Base-by-base conservation (phyloP, 2,888 invertebrate species). In the Phalangium opilio region DNA sequence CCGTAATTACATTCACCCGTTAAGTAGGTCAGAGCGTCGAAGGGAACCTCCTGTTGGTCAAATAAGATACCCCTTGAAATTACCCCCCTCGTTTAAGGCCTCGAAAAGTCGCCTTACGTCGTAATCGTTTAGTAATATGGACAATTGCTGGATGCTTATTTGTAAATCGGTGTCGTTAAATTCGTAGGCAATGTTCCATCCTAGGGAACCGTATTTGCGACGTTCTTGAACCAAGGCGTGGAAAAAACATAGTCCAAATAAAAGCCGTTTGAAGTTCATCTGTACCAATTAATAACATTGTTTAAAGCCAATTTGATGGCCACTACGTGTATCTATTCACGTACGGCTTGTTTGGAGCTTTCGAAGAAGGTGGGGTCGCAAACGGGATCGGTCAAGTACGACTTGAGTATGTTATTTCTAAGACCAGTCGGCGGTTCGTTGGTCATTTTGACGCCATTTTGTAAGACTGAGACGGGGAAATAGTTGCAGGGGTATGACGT, bases 291-390 rank as follows among this genome's bases (percentile, higher is more conserved):
- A 27, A 27, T n/a, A n/a, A n/a, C n/a, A n/a, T n/a, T n/a, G n/a
- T 27, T 27, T 27, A 4, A 27, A 27, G 8, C 5, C 27, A 27
- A 27, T 27, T 7, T 27, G 4, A 27, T 8, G 27, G 27, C 27
- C 8, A n/a, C n/a, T n/a, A n/a, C n/a, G n/a, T n/a, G n/a, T n/a
- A n/a, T n/a, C n/a, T n/a, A n/a, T n/a, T n/a, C 19, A 50, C 57
- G 52, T 52, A 67, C 67, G 50, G 60, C 58, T 36, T 66, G 63
- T 32, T 61, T 60, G 41, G 62, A 61, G 11, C 63, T 59, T n/a
- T 56, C 59, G 50, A 84, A 90, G 77, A 89, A 91, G 60, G 89
- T 87, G 0, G 74, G 68, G 64, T 90, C 83, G 51, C 77, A 82
- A 51, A 91, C 81, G 0, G 91, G 91, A 66, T 91, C 89, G 61